Conservation (phyloP, 2,113 vertebrate species). For the Boleophthalmus pectinirostris region DNA sequence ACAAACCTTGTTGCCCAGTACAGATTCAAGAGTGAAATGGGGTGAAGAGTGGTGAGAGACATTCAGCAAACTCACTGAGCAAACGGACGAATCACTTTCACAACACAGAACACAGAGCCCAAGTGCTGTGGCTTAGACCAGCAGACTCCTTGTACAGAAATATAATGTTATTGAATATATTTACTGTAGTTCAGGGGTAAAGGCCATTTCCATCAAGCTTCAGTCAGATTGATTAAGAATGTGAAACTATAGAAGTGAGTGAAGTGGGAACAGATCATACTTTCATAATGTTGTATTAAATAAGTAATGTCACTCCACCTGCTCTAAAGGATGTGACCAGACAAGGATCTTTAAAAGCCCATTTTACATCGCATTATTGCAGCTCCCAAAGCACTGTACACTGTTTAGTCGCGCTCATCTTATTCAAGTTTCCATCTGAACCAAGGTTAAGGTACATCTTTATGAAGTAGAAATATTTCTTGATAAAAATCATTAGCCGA, state of each 20-base stretch:
- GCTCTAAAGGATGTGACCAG: neutral
- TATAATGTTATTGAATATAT: neutral
- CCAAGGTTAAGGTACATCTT: slow-evolving; percentile 3
- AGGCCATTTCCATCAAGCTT: neutral
- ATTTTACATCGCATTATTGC: neutral
- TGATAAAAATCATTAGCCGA: neutral
- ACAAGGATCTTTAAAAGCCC: neutral
- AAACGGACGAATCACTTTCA: too few relatives aligned
- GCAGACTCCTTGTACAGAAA: neutral
- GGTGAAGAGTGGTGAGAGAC: neutral
- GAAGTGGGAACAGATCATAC: neutral
- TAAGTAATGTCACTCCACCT: neutral
- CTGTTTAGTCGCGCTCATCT: neutral
- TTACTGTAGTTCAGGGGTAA: neutral
- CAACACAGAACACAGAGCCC: too few relatives aligned
- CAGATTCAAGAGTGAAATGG: neutral
- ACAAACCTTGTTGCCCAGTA: neutral
- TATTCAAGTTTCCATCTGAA: neutral
- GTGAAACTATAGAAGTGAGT: neutral
- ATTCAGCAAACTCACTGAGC: neutral
- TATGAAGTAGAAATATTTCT: neutral
- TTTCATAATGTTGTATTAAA: neutral
- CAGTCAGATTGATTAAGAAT: neutral
- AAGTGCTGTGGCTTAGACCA: neutral
- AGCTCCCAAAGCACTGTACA: neutral